Base-by-base conservation (phyloP, 2,888 invertebrate genomes). In the Carpatolechia fugitivella region DNA sequence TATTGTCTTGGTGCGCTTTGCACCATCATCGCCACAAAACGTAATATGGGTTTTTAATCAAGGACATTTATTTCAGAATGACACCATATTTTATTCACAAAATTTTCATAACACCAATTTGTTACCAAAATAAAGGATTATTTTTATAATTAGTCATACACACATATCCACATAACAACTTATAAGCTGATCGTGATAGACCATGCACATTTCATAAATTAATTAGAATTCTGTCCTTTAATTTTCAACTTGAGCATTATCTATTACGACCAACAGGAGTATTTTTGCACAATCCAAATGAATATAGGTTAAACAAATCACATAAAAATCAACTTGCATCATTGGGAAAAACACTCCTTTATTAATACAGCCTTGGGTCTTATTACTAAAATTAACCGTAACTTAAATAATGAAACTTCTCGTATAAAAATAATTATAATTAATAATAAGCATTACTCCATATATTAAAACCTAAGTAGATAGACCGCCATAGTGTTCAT, bases 1-100 rank as follows among this genome's bases (percentile, higher is more conserved):
- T n/a, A n/a, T n/a, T n/a, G n/a, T n/a, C n/a, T n/a, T n/a, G n/a
- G n/a, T n/a, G n/a, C n/a, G n/a, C n/a, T n/a, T n/a, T n/a, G n/a
- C n/a, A n/a, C n/a, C n/a, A n/a, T n/a, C n/a, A n/a, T n/a, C n/a
- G n/a, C n/a, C n/a, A n/a, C n/a, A n/a, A n/a, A n/a, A n/a, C n/a
- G n/a, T n/a, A n/a, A n/a, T n/a, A n/a, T n/a, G n/a, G n/a, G n/a
- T n/a, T n/a, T n/a, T n/a, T n/a, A n/a, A n/a, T n/a, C n/a, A n/a
- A n/a, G n/a, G n/a, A n/a, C n/a, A n/a, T n/a, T n/a, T n/a, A n/a
- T n/a, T 75, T 72, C 76, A 81, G 80, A 83, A 85, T 89, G 85
- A 88, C 86, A 87, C 85, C 85, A 85, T 85, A 84, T 84, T 87
- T 86, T 87, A 88, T 88, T 89, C 85, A 88, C 87, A 89, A 83